Evolutionary conservation across 1,140 invertebrate genomes (phyloP), one percentile per base, ranked within the genome.

Genomic region (Zaprionus africanus): DNA sequence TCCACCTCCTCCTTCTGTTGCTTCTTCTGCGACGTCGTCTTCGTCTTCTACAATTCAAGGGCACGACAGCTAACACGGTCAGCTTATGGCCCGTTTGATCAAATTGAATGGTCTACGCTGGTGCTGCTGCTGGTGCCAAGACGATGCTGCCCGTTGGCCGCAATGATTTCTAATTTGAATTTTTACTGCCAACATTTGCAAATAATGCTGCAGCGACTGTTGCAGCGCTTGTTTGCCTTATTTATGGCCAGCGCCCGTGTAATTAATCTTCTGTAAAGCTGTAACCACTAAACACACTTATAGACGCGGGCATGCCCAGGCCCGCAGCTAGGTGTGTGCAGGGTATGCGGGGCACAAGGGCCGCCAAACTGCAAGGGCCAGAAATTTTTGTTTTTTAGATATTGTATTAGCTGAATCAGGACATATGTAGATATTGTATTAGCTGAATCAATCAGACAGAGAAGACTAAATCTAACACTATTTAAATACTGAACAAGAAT

Each of bases 121-220:
- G 38, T 1, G 22, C 34, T 34, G 34, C 1, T 15, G 36, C 1
- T 46, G 41, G n/a, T 3, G 6, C 7, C 9, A n/a, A n/a, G 41
- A 2, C 7, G n/a, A 2, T 46, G 64, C 59, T 63, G 67, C 54
- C 59, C 67, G 56, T 26, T 13, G 62, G 62, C 69, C 78, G 81
- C 81, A 83, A 77, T 87, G 84, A 77, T 83, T 90, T 87, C 85
- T 84, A 88, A 88, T 87, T 87, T 88, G 64, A 87, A 87, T 87
- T 87, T 87, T 84, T 79, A 85, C 82, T 82, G 78, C 74, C 78
- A 88, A 67, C 65, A 88, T 83, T 85, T 78, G 84, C 84, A 78
- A 87, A 82, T 82, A 82, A 78, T 73, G 76, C 75, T 67, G 64
- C 51, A 41, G 62, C 65, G 59, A 65, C 24, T 70, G 57, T 70